phyloP scores from a whole-genome alignment of 2,888 invertebrate genomes.

The Sipha maydis region DNA sequence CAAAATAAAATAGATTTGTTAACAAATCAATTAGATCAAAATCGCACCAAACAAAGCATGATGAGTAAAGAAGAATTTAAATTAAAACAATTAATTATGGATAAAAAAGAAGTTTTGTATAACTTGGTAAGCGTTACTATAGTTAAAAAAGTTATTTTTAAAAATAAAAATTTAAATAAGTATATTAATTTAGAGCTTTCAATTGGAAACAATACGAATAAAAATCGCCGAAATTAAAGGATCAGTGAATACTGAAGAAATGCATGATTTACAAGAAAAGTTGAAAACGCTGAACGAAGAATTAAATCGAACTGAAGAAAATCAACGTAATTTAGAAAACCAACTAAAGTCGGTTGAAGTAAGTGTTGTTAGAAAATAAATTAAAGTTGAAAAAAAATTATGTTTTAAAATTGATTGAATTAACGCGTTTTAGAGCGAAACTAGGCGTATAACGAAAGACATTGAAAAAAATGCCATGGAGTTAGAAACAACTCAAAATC shows the following conservation, averaged over 20 bases:
- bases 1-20: constrained; percentile 67
- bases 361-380: not conserved
- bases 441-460: constrained; percentile 20
- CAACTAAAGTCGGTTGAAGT: constrained; percentile 63
- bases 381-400: not conserved
- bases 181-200: constrained; percentile 63
- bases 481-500: constrained; percentile 69
- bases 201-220: constrained; percentile 62
- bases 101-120: constrained; percentile 74
- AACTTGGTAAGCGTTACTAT: constrained; percentile 71
- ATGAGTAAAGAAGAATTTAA: constrained; percentile 63
- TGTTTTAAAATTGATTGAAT: not conserved
- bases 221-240: constrained; percentile 62
- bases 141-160: not conserved
- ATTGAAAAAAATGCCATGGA: constrained; percentile 70
- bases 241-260: constrained; percentile 50
- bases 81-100: constrained; percentile 70
- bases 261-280: constrained; percentile 55
- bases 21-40: constrained; percentile 42
- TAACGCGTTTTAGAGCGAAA: constrained; percentile 40
- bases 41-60: constrained; percentile 33
- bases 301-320: constrained; percentile 60
- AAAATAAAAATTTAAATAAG: not conserved
- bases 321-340: constrained; percentile 60
- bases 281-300: constrained; percentile 62